Base-by-base conservation (phyloP, 1,140 invertebrate genomes). In the Cherax destructor region DNA sequence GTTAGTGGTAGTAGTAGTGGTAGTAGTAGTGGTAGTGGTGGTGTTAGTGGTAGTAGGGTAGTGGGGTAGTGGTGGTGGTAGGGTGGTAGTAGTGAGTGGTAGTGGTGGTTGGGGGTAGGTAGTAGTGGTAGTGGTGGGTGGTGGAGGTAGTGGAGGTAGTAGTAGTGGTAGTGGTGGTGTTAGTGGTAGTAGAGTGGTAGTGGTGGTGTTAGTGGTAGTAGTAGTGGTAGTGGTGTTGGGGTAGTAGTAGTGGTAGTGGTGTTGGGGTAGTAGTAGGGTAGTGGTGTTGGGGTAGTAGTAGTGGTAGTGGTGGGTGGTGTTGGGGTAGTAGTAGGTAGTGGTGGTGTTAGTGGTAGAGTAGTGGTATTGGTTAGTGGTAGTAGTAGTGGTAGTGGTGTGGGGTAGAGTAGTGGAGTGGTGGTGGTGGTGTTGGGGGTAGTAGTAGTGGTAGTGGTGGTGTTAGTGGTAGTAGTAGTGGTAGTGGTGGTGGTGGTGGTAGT, bases 81-180 rank as follows among this genome's bases (percentile, higher is more conserved):
- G 56, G n/a, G n/a, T 59, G 16, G 9, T 16, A 3, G 9, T 11
- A 1, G 72, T 18, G n/a, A 1, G 30, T 41, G 2, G 30, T 41
- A 2, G 30, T 41, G 30, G 30, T 41, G 30, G 30, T 41, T n/a
- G n/a, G n/a, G n/a, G n/a, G n/a, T n/a, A n/a, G n/a, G n/a, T n/a
- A n/a, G n/a, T n/a, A n/a, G n/a, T n/a, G 72, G 30, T 76, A n/a
- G 30, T 76, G 72, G n/a, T n/a, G n/a, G 72, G 30, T 76, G 72
- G 30, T 76, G 30, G 30, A 3, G 72, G 30, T 76, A 3, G 56
- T 59, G 16, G 9, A n/a, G n/a, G n/a, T 16, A 3, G 9, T 11
- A 1, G 72, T 18, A 1, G 30, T 41, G 2, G 30, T 41, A 2
- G 30, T 41, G 30, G 30, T 41, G 30, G 30, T 41, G 72, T 1